Evolutionary conservation across 2,113 vertebrate genomes (phyloP).

Genomic region (Semnornis frantzii): DNA sequence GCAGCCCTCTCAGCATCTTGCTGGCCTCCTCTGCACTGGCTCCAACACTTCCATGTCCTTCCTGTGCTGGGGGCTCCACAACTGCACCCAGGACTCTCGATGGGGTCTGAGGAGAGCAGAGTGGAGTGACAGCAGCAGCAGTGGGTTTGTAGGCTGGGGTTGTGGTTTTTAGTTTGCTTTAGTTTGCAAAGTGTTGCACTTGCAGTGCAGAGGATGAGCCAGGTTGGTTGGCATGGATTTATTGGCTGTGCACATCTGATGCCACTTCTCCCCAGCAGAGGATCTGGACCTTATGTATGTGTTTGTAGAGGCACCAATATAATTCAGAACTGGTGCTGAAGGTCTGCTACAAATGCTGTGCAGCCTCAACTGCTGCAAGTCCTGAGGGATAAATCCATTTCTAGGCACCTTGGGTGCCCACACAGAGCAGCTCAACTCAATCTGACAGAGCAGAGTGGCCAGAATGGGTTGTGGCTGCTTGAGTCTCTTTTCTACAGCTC

Average conservation of each 20-base stretch:
- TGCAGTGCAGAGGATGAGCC: background rate
- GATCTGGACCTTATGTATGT: background rate
- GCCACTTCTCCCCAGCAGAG: background rate
- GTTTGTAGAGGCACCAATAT: background rate
- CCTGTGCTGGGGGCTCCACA: too few species aligned
- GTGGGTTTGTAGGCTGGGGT: background rate
- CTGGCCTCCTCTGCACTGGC: too few species aligned
- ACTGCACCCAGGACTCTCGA: too few species aligned
- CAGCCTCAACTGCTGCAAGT: background rate
- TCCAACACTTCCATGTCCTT: too few species aligned
- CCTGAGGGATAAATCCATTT: slow-evolving; percentile 39
- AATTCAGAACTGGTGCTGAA: background rate
- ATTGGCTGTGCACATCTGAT: background rate
- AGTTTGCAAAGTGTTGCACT: background rate
- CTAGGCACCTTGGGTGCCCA: slow-evolving; percentile 12
- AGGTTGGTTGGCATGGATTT: background rate
- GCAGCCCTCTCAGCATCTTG: too few species aligned
- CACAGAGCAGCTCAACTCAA: background rate
- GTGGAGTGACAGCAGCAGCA: background rate
- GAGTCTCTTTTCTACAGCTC: background rate
- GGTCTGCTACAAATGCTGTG: background rate
- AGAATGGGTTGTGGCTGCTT: background rate
- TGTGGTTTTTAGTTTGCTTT: background rate
- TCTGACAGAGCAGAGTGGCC: slow-evolving; percentile 18
- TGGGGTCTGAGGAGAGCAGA: too few species aligned